These are phyloP conservation scores for Pelochelys cantorii DNA, from an alignment of 2,797 vertebrate species.

Conservation along the genomic window DNA sequence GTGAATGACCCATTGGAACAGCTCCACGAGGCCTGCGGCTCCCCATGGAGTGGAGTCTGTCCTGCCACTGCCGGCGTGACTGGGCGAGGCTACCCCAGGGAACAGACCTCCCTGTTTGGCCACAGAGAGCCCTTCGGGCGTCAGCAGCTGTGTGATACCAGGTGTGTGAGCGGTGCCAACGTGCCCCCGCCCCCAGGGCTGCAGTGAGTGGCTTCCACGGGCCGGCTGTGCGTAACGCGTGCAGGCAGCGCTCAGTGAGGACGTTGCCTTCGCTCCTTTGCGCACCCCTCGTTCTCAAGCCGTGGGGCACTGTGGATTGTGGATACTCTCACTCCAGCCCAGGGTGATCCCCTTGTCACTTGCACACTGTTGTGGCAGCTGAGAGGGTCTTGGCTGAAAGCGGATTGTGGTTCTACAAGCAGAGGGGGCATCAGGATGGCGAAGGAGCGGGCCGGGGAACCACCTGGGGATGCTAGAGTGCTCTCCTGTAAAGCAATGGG, in stretches of 20 bases:
- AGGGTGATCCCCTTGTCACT: neutral
- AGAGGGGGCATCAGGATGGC: neutral
- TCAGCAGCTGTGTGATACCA: too few species aligned
- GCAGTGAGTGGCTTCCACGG: too few species aligned
- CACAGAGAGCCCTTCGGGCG: too few species aligned
- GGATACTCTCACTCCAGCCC: neutral
- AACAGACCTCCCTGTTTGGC: too few species aligned
- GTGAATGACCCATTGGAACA: too few species aligned
- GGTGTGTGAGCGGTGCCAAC: neutral
- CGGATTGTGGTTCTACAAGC: neutral
- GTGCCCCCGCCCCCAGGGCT: too few species aligned
- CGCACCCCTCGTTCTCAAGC: neutral
- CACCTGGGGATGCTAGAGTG: neutral
- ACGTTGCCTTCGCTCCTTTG: too few species aligned
- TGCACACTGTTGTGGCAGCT: neutral
- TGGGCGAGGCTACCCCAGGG: neutral
- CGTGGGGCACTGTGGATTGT: neutral
- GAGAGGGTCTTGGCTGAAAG: neutral
- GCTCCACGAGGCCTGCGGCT: neutral
- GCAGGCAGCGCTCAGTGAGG: too few species aligned
- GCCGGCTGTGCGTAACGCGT: too few species aligned
- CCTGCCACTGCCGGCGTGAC: neutral
- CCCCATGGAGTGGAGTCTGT: neutral
- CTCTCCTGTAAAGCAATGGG: neutral
- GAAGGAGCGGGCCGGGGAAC: neutral